Base-by-base conservation (phyloP, 2,113 vertebrate species). In the Cryptotis parvus region DNA sequence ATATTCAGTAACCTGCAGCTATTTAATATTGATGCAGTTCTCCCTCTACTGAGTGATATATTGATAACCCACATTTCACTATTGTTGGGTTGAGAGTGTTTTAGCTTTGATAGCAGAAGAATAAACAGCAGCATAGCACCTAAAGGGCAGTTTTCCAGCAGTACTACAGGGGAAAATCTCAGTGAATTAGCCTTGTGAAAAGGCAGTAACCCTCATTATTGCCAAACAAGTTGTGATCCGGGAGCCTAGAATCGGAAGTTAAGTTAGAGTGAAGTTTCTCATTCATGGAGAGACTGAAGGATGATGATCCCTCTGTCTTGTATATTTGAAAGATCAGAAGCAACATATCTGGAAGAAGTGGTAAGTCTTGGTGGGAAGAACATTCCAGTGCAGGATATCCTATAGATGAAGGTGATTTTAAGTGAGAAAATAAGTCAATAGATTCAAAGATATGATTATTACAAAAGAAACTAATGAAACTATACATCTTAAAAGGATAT, bases 391-490 rank as follows among this genome's bases (percentile, higher is more conserved):
- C 26, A 14, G 9, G 9, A 33, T 76, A 65, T 65, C 41, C 61
- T 45, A 26, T 37, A 20, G 15, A n/a, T 35, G 1, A 66, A 65
- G 76, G 39, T 85, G 76, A 77, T 76, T 77, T 6, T 58, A 58
- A 58, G 22, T 58, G 55, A 58, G 55, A 18, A 58, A 45, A 92
- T 70, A 77, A 81, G n/a, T 3, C 55, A 24, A 3, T 35, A 29
- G 49, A 75, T 89, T 87, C 24, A 77, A 77, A 77, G 49, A 33
- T 7, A 6, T 66, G 41, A 66, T 83, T 87, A 66, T 66, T 94
- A 52, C 58, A 75, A 80, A 89, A 70, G 70, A 89, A 86, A 55
- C 35, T 33, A 88, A 37, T 79, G 66, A 49, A 55, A 66, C 49
- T 20, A 86, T 73, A 69, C 33, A 39, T 72, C 79, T 78, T 73